Base-by-base conservation (phyloP, 2,113 vertebrate genomes). In the Myiagra hebetior region DNA sequence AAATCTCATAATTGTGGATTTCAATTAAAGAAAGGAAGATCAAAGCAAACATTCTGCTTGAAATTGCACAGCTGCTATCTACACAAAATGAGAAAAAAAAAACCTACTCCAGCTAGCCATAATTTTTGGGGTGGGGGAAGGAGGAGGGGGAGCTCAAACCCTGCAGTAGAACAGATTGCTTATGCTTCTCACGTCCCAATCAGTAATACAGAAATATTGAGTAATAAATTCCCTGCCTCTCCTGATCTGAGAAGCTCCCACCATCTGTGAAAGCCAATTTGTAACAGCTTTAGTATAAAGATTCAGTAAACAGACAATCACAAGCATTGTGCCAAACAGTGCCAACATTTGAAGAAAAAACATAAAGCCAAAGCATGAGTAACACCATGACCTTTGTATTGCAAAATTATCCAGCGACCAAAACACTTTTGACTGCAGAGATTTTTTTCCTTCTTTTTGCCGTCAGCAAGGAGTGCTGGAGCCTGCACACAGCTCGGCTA, bases 1-100 rank as follows among this genome's bases (percentile, higher is more conserved):
- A 98, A 98, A 98, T 98, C 98, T 98, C 98, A 98, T 98, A 98
- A 98, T 98, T 98, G 98, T 97, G 94, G 97, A 98, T 98, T 98
- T 98, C 98, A 98, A 98, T 98, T 98, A 98, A 98, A 98, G 98
- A 94, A 98, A 98, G 89, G 86, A 97, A 93, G 97, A 98, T 98
- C 98, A 98, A 98, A 98, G 98, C 97, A 98, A 98, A 98, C 98
- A 98, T 98, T 98, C 97, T 97, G 97, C 98, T 98, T 98, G 97
- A 98, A 98, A 98, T 98, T 98, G 96, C 98, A 98, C 98, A 98
- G 98, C 98, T 98, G 98, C 97, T 98, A 97, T 98, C 98, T 97
- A 95, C 95, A 97, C 94, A 97, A 97, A 98, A 98, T 97, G 95
- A 96, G 96, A 68, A 95, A 87, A 96, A 97, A 97, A 91, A 17